phyloP scores from a whole-genome alignment of 2,797 vertebrate genomes.

The Limnodromus scolopaceus region DNA sequence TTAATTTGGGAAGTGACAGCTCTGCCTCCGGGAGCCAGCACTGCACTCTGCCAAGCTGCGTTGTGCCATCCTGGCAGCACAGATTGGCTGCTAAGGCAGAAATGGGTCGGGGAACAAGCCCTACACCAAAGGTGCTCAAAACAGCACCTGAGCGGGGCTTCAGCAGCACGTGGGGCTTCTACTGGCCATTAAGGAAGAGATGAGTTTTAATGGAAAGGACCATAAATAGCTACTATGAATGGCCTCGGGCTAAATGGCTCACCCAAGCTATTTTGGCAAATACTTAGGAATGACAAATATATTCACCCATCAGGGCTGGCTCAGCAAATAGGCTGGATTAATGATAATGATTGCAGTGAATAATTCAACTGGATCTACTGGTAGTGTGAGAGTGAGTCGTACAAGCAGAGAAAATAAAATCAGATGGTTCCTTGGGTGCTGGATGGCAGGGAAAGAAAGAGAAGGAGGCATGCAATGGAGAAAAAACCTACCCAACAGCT shows the following conservation, averaged over 20 bases:
- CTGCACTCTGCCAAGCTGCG: not conserved
- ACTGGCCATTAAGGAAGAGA: not conserved
- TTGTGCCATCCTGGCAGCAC: not conserved
- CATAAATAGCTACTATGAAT: not conserved
- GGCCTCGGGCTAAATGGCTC: constrained; percentile 8
- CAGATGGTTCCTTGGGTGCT: not conserved
- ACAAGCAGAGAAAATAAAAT: not conserved
- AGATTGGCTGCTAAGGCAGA: not conserved
- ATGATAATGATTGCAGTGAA: constrained; percentile 32
- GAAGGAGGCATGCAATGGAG: not conserved
- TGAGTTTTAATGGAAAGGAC: constrained; percentile 16
- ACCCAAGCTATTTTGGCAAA: constrained; percentile 46
- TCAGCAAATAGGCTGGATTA: constrained; percentile 24
- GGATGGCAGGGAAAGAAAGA: not conserved
- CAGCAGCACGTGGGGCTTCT: not conserved
- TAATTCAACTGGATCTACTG: constrained; percentile 3
- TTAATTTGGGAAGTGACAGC: not conserved
- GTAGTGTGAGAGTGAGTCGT: not conserved
- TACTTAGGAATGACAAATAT: constrained; percentile 34
- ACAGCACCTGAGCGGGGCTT: not conserved
- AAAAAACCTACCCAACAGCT: not conserved
- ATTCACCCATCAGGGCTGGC: constrained; percentile 9
- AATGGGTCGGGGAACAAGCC: not conserved
- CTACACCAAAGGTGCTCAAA: not conserved
- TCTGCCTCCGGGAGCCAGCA: not conserved